A percentile compares a stretch with the other conserved stretches of the same genome.
Conservation (phyloP, 2,888 invertebrate genomes). For the Synergus gifuensis region DNA sequence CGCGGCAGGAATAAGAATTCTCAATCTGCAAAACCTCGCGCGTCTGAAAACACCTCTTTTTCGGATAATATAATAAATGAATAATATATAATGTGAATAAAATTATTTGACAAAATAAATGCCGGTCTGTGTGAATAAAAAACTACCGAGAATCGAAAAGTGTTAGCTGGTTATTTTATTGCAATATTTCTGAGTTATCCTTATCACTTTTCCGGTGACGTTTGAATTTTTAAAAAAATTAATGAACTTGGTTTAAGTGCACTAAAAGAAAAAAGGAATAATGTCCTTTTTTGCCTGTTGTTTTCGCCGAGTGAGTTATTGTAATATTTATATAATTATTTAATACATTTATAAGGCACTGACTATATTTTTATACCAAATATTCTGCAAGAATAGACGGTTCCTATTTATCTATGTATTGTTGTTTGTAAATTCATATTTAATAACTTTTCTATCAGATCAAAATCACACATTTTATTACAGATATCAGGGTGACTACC, state of each 20-base stretch:
- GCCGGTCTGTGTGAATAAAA: background rate
- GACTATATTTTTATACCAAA: no score
- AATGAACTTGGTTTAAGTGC: background rate
- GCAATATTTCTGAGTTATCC: background rate
- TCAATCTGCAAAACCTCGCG: slow-evolving; percentile 5
- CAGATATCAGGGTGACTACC: no score
- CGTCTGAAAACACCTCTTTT: background rate
- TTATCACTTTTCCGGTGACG: background rate
- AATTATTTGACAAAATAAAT: background rate
- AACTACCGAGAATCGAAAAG: background rate
- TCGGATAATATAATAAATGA: background rate
- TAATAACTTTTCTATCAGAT: no score
- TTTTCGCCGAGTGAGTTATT: slow-evolving; percentile 70
- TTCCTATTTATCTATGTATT: no score
- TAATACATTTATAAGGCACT: background rate
- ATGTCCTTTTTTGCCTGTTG: slow-evolving; percentile 69
- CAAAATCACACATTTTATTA: no score
- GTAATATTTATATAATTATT: background rate
- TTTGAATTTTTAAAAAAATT: background rate
- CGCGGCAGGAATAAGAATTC: slow-evolving; percentile 13
- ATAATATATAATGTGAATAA: no score
- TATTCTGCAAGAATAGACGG: no score
- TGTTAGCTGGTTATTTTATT: background rate
- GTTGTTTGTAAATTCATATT: no score
- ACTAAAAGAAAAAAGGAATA: slow-evolving; percentile 3